A percentile compares a stretch with the other conserved stretches of the same genome.
Conservation (phyloP, 2,797 vertebrate genomes). For the Eremophila alpestris region DNA sequence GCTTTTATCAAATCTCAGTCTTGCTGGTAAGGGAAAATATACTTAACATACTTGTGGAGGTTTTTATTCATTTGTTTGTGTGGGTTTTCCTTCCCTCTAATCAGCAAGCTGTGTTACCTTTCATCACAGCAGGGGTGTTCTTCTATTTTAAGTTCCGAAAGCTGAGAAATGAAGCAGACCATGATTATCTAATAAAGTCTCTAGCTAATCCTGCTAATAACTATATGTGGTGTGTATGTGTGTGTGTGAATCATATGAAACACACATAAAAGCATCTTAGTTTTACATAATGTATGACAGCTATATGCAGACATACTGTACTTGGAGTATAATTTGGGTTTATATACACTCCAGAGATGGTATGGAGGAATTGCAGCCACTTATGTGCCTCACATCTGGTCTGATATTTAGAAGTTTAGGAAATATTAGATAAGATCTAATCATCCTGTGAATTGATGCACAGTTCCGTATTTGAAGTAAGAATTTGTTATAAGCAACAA, state of each 20-base stretch:
- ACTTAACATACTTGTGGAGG: not conserved
- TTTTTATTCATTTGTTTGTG: not conserved
- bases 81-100: not conserved
- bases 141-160: not conserved
- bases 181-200: not conserved
- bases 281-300: not conserved
- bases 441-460: not conserved
- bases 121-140: not conserved
- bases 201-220: not conserved
- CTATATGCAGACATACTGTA: not conserved
- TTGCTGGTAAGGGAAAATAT: not conserved
- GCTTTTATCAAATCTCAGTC: not conserved
- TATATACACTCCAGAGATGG: not conserved
- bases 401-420: not conserved
- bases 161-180: not conserved
- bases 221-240: not conserved
- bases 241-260: not conserved
- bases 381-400: not conserved
- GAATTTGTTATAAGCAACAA: not conserved
- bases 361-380: not conserved
- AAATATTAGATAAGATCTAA: not conserved
- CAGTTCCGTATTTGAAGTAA: not conserved
- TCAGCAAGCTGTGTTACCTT: not conserved
- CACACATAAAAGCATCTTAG: not conserved
- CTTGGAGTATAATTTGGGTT: not conserved